Conservation (phyloP, 2,888 invertebrate species). For the Catotricha subobsoleta region DNA sequence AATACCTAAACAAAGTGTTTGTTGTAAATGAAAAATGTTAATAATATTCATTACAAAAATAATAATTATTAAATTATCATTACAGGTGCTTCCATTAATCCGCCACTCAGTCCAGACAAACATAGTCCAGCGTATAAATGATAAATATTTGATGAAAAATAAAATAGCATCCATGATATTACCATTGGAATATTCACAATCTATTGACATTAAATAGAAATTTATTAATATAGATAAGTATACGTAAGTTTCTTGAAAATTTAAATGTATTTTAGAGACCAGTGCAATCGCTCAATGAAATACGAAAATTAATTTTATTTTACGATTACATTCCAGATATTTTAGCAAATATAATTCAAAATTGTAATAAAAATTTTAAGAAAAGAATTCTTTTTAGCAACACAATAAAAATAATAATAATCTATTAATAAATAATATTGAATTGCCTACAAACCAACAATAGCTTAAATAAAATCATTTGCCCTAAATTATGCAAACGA, state of each 20-base stretch:
- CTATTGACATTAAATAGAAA: slow-evolving; percentile 14
- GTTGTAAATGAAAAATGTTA: slow-evolving; percentile 1
- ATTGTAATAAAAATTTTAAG: no score
- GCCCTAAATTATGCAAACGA: no score
- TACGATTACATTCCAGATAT: no score
- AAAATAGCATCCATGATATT: slow-evolving; percentile 53
- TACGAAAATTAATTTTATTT: no score
- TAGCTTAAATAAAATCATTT: no score
- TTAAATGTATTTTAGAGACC: no score
- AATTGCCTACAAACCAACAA: no score
- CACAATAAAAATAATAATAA: no score
- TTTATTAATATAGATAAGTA: not conserved
- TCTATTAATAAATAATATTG: no score
- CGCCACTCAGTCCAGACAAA: slow-evolving; percentile 62
- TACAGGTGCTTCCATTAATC: slow-evolving; percentile 64
- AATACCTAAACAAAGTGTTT: slow-evolving; percentile 47
- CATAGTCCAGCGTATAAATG: slow-evolving; percentile 52
- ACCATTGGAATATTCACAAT: slow-evolving; percentile 55
- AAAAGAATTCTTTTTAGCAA: no score
- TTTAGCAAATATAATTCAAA: no score
- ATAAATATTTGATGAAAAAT: slow-evolving; percentile 40
- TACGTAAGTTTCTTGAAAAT: not conserved
- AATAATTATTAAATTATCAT: slow-evolving; percentile 19
- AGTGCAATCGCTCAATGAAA: no score
- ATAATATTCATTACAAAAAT: not conserved